phyloP scores from a whole-genome alignment of 2,888 invertebrate species.

The Vannuccia rotundouncinata region DNA sequence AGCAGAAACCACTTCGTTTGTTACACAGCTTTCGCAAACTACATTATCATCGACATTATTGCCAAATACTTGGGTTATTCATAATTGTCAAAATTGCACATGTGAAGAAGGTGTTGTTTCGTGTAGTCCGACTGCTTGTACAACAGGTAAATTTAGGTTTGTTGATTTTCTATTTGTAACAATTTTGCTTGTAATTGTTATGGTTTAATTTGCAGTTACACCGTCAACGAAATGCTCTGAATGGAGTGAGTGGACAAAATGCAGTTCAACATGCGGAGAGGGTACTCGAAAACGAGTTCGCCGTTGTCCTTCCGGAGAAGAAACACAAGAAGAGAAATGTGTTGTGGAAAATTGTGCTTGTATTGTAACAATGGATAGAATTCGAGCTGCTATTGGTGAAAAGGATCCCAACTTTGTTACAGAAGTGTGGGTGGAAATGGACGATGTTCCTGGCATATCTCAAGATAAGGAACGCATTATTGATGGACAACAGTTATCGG shows the following conservation, averaged over 20 bases:
- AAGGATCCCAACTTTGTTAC: not conserved
- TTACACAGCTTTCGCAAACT: too few relatives aligned
- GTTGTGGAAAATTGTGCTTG: not conserved
- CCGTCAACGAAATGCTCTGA: not conserved
- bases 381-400: not conserved
- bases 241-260: conserved; percentile 5
- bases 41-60: not conserved
- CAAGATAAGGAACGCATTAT: not conserved
- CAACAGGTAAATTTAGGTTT: not conserved
- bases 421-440: not conserved
- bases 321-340: not conserved
- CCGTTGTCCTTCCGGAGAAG: not conserved
- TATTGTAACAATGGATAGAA: not conserved
- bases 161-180: not conserved
- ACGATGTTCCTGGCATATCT: not conserved
- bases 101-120: not conserved
- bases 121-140: not conserved
- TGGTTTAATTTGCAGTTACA: not conserved
- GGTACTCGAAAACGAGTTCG: conserved; percentile 4
- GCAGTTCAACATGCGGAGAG: not conserved
- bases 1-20: not conserved
- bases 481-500: not conserved
- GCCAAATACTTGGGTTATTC: not conserved
- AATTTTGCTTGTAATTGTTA: not conserved
- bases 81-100: not conserved